Evolutionary conservation across 2,113 vertebrate genomes (phyloP).

Genomic region (Lathamus discolor): DNA sequence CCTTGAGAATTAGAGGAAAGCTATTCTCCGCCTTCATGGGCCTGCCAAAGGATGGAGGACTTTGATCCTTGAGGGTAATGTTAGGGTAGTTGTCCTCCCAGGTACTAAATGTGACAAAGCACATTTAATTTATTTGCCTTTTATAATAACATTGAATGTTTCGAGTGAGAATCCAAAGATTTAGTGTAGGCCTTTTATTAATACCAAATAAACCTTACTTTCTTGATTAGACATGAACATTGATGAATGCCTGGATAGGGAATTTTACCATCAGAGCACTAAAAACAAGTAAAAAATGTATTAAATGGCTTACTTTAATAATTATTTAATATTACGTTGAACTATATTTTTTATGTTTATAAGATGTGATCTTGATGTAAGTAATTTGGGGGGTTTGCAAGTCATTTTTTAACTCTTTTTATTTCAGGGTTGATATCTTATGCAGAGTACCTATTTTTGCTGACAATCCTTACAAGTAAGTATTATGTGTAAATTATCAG

Average conservation of each 20-base stretch:
- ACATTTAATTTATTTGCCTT: slow-evolving; percentile 67
- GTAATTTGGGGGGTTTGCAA: background rate
- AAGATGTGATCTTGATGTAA: background rate
- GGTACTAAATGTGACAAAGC: slow-evolving; percentile 72
- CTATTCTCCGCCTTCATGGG: slow-evolving; percentile 31
- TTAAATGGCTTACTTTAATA: slow-evolving; percentile 8
- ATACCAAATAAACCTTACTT: slow-evolving; percentile 57
- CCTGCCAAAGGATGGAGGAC: slow-evolving; percentile 65
- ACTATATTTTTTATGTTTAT: background rate
- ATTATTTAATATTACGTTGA: background rate
- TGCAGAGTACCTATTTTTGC: slow-evolving; percentile 94
- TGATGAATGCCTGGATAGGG: slow-evolving; percentile 15
- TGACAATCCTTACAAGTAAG: slow-evolving; percentile 97
- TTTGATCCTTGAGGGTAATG: slow-evolving; percentile 72
- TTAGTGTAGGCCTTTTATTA: slow-evolving; percentile 51
- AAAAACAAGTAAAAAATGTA: slow-evolving; percentile 15
- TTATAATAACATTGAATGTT: slow-evolving; percentile 65
- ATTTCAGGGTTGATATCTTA: slow-evolving; percentile 94
- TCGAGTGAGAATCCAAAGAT: slow-evolving; percentile 52
- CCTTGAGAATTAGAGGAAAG: slow-evolving; percentile 65
- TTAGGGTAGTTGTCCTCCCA: slow-evolving; percentile 66
- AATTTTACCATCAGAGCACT: slow-evolving; percentile 16
- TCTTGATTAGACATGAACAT: slow-evolving; percentile 34
- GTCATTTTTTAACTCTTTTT: slow-evolving; percentile 20
- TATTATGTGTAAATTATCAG: slow-evolving; percentile 10